Base-by-base conservation (phyloP, 92 coral and sea anemone genomes). In the Pocillopora grandis region DNA sequence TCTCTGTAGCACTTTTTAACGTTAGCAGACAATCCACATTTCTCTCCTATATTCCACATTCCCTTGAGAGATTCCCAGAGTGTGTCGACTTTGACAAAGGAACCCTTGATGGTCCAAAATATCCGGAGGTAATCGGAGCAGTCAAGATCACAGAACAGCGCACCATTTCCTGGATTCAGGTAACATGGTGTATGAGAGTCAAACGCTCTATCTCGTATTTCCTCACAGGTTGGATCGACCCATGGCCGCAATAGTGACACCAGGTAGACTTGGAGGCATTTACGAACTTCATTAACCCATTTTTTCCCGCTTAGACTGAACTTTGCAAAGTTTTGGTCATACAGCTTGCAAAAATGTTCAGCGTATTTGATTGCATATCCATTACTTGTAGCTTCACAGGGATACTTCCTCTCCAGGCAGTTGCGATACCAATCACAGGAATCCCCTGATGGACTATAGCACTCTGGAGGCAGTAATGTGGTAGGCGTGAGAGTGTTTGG, bases 341-440 rank as follows among this genome's bases (percentile, higher is more conserved):
- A 92, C 81, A 84, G 27, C 9, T 62, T 80, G 77, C 95, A 92
- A 80, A 92, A 92, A 81, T 62, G 83, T 79, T 89, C 91, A 56
- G 95, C 95, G 27, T 77, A 92, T 64, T 33, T 61, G n/a, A 92
- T 77, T 10, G 95, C 95, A 52, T 92, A 92, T 12, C 88, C 93
- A 62, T 89, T 90, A 48, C 71, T 81, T 49, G 84, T 64, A 62
- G 80, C 89, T 80, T 92, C 86, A 42, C 95, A 92, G 15, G 95
- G 91, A 58, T 89, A 87, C 72, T 61, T 85, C 72, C 81, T 89
- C 36, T 87, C 88, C 75, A 92, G 70, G 72, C 95, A 92, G 73
- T 89, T 70, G 58, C 86, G 88, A 60, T 89, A 92, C 95, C 95
- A 92, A 21, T 83, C 55, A 73, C 95, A 92, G 9, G 88, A 80